Evolutionary conservation across 1,140 invertebrate species (phyloP), one percentile per base, ranked within the genome.

Genomic region (Geopemphigus sp.): DNA sequence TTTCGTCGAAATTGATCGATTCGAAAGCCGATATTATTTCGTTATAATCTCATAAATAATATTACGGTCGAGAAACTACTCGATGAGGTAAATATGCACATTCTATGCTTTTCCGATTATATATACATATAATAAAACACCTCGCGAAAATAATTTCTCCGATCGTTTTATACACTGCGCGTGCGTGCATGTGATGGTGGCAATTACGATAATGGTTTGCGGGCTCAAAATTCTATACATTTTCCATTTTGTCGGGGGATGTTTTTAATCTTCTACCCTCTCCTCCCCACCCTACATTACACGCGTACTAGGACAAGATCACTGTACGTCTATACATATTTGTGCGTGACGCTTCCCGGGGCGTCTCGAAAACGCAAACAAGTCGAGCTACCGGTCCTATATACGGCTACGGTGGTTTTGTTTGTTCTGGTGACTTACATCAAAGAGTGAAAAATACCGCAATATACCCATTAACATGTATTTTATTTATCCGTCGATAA

Each of bases 151-250:
- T 39, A 39, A 64, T 68, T 47, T 68, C 45, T 22, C 39, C 15
- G 39, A 68, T 24, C 64, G 24, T 17, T 47, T 68, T 68, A 22
- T 19, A 47, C n/a, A 47, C 39, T 8, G 32, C n/a, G 8, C 32
- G 8, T 8, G 8, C 32, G 32, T n/a, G 32, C 8, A 39, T 3
- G 32, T n/a, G 64, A 39, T 68, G 39, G 64, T 47, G 64, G 64
- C 64, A 68, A 68, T 68, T 68, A 68, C 39, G 39, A 68, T 68
- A 68, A 68, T 68, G 64, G 64, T 24, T 6, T 6, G 14, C 8
- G 39, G 64, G 39, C 39, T 68, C 39, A 8, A 47, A 68, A 47
- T 47, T 68, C n/a, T 68, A 68, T 24, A 39, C 5, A 12, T 24
- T 68, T 68, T n/a, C 22, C 39, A 47, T 68, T 68, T 68, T 39